Conservation (phyloP, 2,797 vertebrate species). For the Scarus forsteni region DNA sequence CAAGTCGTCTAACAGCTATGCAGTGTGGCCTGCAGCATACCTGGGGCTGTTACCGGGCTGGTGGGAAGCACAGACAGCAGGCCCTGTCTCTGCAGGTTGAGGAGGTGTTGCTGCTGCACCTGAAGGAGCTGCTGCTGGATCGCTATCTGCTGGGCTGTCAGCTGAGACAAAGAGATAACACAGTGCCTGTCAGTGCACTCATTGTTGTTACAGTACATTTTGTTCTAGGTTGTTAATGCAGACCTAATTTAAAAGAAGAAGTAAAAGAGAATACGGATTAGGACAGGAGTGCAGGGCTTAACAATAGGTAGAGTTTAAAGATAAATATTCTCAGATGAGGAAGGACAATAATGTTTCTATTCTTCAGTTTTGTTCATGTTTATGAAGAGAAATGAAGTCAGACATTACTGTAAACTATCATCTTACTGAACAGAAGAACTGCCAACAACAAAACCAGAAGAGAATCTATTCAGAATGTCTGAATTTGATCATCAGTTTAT, state of each 20-base stretch:
- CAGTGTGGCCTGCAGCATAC: slow-evolving; percentile 30
- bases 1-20: not conserved
- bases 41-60: slow-evolving; percentile 54
- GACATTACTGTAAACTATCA: no score
- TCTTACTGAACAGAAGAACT: no score
- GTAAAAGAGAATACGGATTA: not conserved
- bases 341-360: no score
- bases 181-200: slow-evolving; percentile 1
- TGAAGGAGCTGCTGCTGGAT: slow-evolving; percentile 98
- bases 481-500: no score
- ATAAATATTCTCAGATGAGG: no score
- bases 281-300: no score
- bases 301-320: no score
- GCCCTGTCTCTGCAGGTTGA: slow-evolving; percentile 96
- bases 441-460: no score
- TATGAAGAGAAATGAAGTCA: no score
- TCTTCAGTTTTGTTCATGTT: no score
- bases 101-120: slow-evolving; percentile 97
- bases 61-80: slow-evolving; percentile 89
- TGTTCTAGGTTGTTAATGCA: not conserved
- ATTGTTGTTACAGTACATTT: not conserved
- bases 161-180: slow-evolving; percentile 83
- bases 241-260: not conserved
- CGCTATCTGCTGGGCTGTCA: slow-evolving; percentile 94
- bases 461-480: no score